Evolutionary conservation across 2,888 invertebrate species (phyloP).

Genomic region (Pegoplata infirma): DNA sequence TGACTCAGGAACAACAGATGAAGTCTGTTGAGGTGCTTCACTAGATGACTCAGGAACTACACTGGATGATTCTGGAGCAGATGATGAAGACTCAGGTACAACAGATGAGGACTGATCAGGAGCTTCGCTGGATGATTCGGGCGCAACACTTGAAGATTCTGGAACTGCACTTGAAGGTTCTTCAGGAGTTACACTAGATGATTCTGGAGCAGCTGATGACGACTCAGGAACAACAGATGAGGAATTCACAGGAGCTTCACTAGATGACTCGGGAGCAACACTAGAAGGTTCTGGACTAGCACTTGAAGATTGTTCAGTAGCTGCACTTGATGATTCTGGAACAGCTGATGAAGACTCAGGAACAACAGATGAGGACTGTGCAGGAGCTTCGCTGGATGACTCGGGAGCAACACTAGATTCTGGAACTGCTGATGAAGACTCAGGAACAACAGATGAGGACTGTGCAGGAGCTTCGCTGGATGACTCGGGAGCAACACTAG

Average conservation of each 20-base stretch:
- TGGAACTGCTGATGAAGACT: too few species aligned
- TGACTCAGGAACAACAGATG: not conserved
- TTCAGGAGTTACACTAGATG: too few species aligned
- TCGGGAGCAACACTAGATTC: conserved; percentile 2
- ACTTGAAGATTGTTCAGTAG: too few species aligned
- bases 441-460: not conserved
- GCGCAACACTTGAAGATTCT: too few species aligned
- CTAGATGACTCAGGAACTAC: not conserved
- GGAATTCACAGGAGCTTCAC: not conserved
- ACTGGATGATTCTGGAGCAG: not conserved
- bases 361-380: not conserved
- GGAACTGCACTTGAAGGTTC: too few species aligned
- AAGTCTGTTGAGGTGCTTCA: too few species aligned
- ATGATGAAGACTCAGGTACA: not conserved
- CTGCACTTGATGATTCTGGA: not conserved
- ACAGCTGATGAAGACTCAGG: not conserved
- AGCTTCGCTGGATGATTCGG: too few species aligned
- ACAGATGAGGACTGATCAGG: too few species aligned
- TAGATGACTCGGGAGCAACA: too few species aligned
- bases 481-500: not conserved
- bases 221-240: conserved; percentile 5
- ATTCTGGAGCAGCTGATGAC: not conserved
- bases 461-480: not conserved
- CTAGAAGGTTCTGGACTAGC: too few species aligned
- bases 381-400: not conserved